Evolutionary conservation across 2,888 invertebrate genomes (phyloP).

Genomic region (Creontiades dilutus): DNA sequence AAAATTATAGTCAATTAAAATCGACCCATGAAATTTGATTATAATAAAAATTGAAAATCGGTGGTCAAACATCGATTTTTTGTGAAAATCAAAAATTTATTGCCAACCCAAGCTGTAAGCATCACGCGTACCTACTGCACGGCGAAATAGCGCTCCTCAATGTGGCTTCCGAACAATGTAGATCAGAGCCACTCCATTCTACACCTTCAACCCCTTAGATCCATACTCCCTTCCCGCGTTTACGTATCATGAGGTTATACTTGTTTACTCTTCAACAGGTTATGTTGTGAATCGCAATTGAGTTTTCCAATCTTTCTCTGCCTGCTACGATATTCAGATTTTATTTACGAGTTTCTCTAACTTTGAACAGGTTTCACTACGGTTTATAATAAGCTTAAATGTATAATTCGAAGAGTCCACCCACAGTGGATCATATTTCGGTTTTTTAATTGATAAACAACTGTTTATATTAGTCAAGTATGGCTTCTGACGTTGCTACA

Average conservation of each 20-base stretch:
- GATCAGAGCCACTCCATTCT: too few relatives aligned
- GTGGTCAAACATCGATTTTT: too few relatives aligned
- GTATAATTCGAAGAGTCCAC: background rate
- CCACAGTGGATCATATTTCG: background rate
- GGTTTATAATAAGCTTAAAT: background rate
- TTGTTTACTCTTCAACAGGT: background rate
- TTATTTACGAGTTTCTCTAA: background rate
- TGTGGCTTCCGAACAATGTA: too few relatives aligned
- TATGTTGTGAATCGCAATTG: background rate
- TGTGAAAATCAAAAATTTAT: too few relatives aligned
- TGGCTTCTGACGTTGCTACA: constrained; percentile 56
- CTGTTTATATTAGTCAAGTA: background rate
- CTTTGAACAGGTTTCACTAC: background rate
- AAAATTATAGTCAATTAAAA: too few relatives aligned
- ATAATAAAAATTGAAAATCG: too few relatives aligned
- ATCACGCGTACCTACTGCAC: too few relatives aligned
- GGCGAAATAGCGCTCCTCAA: too few relatives aligned
- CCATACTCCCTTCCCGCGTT: background rate
- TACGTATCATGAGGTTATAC: background rate
- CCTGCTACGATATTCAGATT: background rate
- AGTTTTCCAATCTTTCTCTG: too few relatives aligned
- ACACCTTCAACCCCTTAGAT: background rate
- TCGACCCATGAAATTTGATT: too few relatives aligned
- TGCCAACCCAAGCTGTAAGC: too few relatives aligned
- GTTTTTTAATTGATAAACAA: background rate